phyloP scores from a whole-genome alignment of 23 tunicate species.

The Trididemnum miniatum region DNA sequence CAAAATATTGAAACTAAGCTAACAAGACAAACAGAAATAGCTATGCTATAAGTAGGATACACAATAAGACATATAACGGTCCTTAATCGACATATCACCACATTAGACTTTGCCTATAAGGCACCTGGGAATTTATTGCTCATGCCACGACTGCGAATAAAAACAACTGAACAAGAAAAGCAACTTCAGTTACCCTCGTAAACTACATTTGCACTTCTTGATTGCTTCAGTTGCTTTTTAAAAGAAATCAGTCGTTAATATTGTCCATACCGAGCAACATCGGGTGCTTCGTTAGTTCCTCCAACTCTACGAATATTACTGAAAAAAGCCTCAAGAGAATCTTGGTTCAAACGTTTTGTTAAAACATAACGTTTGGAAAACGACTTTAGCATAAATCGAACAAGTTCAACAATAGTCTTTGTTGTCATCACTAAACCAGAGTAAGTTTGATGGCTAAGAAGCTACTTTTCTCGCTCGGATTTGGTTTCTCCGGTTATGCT shows the following conservation, averaged over 20 bases:
- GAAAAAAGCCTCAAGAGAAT: slow-evolving; percentile 6
- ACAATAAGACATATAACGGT: no score
- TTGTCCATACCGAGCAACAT: neutral
- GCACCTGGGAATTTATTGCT: no score
- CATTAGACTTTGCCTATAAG: no score
- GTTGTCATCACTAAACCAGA: slow-evolving; percentile 1
- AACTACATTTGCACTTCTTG: neutral
- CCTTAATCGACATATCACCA: no score
- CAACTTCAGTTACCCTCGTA: neutral
- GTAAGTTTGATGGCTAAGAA: slow-evolving; percentile 3
- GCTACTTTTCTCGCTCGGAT: neutral
- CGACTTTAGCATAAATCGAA: neutral
- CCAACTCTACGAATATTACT: neutral
- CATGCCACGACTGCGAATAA: no score
- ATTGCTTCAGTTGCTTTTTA: slow-evolving; percentile 9
- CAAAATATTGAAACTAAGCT: no score
- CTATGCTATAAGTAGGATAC: no score
- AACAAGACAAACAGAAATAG: no score
- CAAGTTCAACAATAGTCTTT: neutral
- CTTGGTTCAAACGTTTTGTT: slow-evolving; percentile 3
- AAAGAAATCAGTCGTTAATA: neutral
- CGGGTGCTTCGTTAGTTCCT: slow-evolving; percentile 20
- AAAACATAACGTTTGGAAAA: neutral
- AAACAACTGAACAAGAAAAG: neutral
- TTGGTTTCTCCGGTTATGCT: neutral